phyloP scores from a whole-genome alignment of 1,140 invertebrate genomes.

The Amphibalanus amphitrite region DNA sequence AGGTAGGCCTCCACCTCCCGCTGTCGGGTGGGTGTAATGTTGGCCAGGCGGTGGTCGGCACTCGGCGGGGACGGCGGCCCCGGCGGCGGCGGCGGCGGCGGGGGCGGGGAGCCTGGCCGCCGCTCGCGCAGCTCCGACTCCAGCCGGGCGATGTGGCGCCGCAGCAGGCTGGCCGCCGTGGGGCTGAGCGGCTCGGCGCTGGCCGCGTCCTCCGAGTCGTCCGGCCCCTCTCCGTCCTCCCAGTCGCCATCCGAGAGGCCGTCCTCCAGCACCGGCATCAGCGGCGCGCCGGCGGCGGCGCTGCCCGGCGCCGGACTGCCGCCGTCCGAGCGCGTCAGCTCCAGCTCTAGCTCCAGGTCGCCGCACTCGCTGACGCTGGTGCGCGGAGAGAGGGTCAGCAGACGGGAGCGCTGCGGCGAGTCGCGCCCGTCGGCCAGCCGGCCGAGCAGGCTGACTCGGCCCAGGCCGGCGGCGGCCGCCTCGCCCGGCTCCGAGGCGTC shows the following conservation, averaged over 20 bases:
- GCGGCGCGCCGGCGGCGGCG: slow-evolving; percentile 20
- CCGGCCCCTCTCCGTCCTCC: slow-evolving; percentile 25
- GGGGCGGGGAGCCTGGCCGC: neutral
- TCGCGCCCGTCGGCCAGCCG: neutral
- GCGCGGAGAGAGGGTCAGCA: neutral
- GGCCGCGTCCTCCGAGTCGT: too few species aligned
- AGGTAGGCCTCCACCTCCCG: neutral
- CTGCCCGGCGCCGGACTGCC: neutral
- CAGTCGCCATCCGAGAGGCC: slow-evolving; percentile 31
- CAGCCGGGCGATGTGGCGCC: neutral
- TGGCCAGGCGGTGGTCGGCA: neutral
- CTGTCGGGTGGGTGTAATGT: neutral
- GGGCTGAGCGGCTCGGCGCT: too few species aligned
- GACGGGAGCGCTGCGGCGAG: neutral
- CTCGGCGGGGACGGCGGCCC: too few species aligned
- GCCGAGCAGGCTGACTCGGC: neutral
- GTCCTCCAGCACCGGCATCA: slow-evolving; percentile 34
- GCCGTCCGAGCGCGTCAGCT: neutral
- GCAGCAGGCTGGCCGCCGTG: neutral
- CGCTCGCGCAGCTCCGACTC: too few species aligned
- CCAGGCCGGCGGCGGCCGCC: slow-evolving; percentile 7
- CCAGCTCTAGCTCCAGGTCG: neutral
- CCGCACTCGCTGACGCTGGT: neutral
- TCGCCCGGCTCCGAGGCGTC: slow-evolving; percentile 19
- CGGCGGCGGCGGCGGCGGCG: too few species aligned